Percentiles rank a stretch among this genome's conserved stretches.
phyloP scores from a whole-genome alignment of 2,113 vertebrate species.

The Anas platyrhynchos region DNA sequence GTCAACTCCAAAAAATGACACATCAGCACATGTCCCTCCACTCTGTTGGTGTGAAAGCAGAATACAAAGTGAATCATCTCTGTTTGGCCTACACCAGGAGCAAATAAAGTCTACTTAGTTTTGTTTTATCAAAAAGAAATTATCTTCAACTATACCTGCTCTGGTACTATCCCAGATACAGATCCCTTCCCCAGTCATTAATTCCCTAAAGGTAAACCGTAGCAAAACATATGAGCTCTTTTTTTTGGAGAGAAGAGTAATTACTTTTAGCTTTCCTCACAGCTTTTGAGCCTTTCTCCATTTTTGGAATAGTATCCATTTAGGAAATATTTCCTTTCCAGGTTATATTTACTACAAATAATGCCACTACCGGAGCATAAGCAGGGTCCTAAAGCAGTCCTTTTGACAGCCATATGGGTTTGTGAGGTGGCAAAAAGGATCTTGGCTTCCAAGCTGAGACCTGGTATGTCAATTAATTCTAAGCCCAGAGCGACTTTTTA shows the following conservation, averaged over 20 bases:
- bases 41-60: not conserved
- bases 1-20: not conserved
- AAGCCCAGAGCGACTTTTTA: not conserved
- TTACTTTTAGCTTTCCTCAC: not conserved
- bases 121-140: not conserved
- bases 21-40: rapidly evolving
- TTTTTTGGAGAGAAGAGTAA: not conserved
- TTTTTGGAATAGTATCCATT: not conserved
- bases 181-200: not conserved
- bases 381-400: not conserved
- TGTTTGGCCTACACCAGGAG: not conserved
- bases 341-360: not conserved
- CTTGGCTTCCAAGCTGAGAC: not conserved
- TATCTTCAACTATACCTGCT: not conserved
- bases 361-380: not conserved
- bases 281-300: not conserved
- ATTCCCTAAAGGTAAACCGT: not conserved
- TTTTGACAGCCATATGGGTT: not conserved
- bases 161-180: not conserved
- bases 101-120: not conserved
- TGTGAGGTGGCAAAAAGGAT: not conserved
- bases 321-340: not conserved
- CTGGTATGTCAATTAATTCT: not conserved
- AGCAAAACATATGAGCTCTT: not conserved
- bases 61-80: not conserved